Evolutionary conservation across 2,113 vertebrate genomes (phyloP), one percentile per base, ranked within the genome.

Genomic region (Rhombomys opimus): DNA sequence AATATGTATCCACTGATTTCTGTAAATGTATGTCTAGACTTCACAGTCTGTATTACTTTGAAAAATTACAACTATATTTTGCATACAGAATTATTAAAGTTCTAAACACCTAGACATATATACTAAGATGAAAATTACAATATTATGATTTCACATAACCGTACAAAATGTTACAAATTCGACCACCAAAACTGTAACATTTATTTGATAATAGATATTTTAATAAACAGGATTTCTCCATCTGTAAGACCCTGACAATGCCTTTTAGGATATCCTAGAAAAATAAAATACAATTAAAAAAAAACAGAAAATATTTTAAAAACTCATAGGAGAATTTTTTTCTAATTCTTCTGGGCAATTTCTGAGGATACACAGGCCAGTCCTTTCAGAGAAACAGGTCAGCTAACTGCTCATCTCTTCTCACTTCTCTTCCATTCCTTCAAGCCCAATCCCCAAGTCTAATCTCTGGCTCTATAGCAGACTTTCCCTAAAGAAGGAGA

Each of bases 181-280:
- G 98, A 98, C 98, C 99, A 99, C 98, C 98, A 98, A 98, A 99
- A 99, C 99, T 98, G 98, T 99, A 98, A 99, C 98, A 99, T 99
- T 99, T 99, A 99, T 99, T 99, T 99, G 99, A 99, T 99, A 99
- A 99, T 99, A 99, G 99, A 99, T 99, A 99, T 99, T 98, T 98
- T 99, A 99, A 98, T 99, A 99, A 99, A 99, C 98, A 99, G 99
- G 98, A 98, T 99, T 99, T 99, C 99, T 99, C 98, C 98, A 99
- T 99, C 98, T 99, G 99, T 99, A 99, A 99, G 99, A 99, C 99
- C 97, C 99, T 99, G 98, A 99, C 99, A 99, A 99, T 99, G 98
- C 99, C 99, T 99, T 99, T 99, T 99, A 99, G 98, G 99, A 99
- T 99, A 99, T 99, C 96, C 99, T 99, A 99, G 99, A 99, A 99